phyloP scores from a whole-genome alignment of 2,113 vertebrate species.

The Myocastor coypus region DNA sequence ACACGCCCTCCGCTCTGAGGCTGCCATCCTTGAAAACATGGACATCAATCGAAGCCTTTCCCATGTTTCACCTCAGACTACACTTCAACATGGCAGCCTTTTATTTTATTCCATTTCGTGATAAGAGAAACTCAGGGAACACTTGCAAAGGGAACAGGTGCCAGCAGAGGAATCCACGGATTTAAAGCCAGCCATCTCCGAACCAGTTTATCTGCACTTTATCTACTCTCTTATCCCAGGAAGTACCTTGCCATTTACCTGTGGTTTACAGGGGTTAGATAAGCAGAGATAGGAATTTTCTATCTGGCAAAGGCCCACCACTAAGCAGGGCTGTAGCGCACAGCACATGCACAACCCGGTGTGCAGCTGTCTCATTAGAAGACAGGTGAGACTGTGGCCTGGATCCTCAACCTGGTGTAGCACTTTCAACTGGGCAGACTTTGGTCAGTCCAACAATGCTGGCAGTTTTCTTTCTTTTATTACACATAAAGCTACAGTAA shows the following conservation, averaged over 20 bases:
- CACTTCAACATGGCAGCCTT: background rate
- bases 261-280: background rate
- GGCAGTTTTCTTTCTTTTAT: conserved; percentile 15
- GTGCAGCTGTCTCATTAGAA: background rate
- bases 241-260: background rate
- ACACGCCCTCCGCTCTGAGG: background rate
- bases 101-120: background rate
- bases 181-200: background rate
- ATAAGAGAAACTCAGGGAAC: conserved; percentile 8
- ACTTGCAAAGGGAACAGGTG: background rate
- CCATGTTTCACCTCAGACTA: background rate
- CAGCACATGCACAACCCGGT: background rate
- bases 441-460: background rate
- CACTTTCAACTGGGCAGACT: conserved; percentile 15
- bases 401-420: background rate
- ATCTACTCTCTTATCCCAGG: background rate
- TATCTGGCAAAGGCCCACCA: conserved; percentile 31
- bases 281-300: background rate
- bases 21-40: background rate
- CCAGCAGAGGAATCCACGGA: conserved; percentile 9
- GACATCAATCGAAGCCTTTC: background rate
- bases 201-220: background rate
- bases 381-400: background rate
- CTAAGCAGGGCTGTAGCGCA: background rate
- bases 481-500: background rate